Conservation (phyloP, 2,888 invertebrate genomes). For the Colostygia pectinataria region DNA sequence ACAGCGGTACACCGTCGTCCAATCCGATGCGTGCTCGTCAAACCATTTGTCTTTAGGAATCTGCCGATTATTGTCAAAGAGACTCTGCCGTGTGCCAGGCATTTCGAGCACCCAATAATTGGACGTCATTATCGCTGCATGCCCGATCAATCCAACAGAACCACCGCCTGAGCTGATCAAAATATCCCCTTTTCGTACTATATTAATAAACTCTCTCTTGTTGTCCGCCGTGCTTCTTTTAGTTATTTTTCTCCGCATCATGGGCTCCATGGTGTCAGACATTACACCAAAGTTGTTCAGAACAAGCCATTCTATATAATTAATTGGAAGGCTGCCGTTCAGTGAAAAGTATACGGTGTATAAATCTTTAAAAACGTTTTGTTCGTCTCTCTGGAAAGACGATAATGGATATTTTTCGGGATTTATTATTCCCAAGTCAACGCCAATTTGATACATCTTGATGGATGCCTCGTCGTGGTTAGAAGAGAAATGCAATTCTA, state of each 20-base stretch:
- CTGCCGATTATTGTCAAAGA: slow-evolving; percentile 51
- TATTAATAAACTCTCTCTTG: slow-evolving; percentile 54
- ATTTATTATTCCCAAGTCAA: slow-evolving; percentile 64
- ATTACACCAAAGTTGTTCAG: slow-evolving; percentile 62
- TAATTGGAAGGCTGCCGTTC: slow-evolving; percentile 48
- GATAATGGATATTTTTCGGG: slow-evolving; percentile 57
- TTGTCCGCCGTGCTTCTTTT: slow-evolving; percentile 54
- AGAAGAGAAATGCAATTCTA: slow-evolving; percentile 39
- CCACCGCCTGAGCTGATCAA: slow-evolving; percentile 46
- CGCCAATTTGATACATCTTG: slow-evolving; percentile 47
- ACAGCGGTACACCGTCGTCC: slow-evolving; percentile 57
- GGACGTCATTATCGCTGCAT: slow-evolving; percentile 59
- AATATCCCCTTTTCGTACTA: slow-evolving; percentile 55
- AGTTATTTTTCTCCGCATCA: slow-evolving; percentile 55
- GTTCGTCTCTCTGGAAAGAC: slow-evolving; percentile 55
- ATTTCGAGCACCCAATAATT: slow-evolving; percentile 59
- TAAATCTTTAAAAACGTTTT: slow-evolving; percentile 54
- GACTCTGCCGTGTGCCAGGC: slow-evolving; percentile 37
- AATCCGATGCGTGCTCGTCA: slow-evolving; percentile 51
- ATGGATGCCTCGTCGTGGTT: slow-evolving; percentile 46
- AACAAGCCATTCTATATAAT: slow-evolving; percentile 63
- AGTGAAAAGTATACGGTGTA: slow-evolving; percentile 46
- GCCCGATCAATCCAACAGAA: slow-evolving; percentile 51
- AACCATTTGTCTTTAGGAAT: slow-evolving; percentile 54
- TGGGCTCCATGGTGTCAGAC: slow-evolving; percentile 56